Evolutionary conservation across 2,797 vertebrate genomes (phyloP).

Genomic region (Microctenopoma lineatum): DNA sequence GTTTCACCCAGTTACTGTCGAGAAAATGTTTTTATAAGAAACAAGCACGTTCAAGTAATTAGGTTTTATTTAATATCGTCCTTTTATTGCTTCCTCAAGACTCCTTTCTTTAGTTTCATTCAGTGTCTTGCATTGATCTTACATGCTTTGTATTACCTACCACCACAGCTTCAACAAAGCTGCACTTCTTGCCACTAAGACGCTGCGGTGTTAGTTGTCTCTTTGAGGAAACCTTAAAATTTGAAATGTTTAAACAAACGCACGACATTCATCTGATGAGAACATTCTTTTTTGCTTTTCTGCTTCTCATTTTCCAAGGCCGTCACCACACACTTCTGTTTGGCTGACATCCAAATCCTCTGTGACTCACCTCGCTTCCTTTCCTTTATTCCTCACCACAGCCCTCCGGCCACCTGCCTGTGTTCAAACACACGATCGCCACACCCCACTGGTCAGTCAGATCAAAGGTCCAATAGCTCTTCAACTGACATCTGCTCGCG

Average conservation of each 20-base stretch:
- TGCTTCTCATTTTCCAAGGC: neutral
- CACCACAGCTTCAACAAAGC: too few species aligned
- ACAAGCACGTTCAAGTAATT: too few species aligned
- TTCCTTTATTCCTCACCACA: slow-evolving; percentile 15
- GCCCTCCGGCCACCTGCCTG: neutral
- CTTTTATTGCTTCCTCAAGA: too few species aligned
- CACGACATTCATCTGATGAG: too few species aligned
- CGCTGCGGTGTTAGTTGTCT: too few species aligned
- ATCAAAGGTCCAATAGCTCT: slow-evolving; percentile 23
- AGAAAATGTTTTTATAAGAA: too few species aligned
- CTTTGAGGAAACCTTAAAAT: neutral
- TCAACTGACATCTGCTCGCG: neutral
- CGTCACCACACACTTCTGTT: neutral
- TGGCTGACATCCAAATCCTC: slow-evolving; percentile 20
- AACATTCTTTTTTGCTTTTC: neutral
- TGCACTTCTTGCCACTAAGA: too few species aligned
- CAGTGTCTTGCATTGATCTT: too few species aligned
- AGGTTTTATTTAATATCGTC: too few species aligned
- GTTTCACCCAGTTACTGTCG: too few species aligned
- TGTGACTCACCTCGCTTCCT: slow-evolving; percentile 25
- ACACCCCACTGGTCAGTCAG: slow-evolving; percentile 2
- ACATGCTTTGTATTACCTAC: too few species aligned
- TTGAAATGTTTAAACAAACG: neutral
- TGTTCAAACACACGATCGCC: neutral
- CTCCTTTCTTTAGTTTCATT: too few species aligned